These are phyloP conservation scores for Zonotrichia leucophrys DNA, from an alignment of 2,113 vertebrate species.

Conservation along the genomic window DNA sequence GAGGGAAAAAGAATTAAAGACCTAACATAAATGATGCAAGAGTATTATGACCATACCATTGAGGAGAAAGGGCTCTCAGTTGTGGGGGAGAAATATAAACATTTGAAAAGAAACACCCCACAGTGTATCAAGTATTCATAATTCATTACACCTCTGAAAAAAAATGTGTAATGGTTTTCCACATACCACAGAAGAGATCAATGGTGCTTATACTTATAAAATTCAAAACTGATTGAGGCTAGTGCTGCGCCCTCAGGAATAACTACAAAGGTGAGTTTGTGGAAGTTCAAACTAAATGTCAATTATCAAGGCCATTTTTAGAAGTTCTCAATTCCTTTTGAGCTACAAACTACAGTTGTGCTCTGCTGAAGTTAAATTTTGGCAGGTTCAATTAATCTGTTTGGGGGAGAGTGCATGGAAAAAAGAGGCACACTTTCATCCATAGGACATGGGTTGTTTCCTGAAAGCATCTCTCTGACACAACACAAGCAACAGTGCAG, in stretches of 20 bases:
- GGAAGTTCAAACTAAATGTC: background rate
- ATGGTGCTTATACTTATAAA: background rate
- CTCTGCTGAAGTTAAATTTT: background rate
- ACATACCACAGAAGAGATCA: background rate
- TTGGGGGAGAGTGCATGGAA: accelerated
- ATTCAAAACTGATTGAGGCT: background rate
- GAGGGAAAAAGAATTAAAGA: background rate
- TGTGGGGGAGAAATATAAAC: background rate
- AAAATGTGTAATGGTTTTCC: background rate
- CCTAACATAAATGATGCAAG: background rate
- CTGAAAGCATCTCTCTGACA: background rate
- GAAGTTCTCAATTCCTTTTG: background rate
- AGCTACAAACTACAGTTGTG: background rate
- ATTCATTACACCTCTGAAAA: background rate
- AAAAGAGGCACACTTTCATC: background rate
- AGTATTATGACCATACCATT: accelerated
- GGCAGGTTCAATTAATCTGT: background rate
- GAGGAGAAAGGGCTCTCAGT: background rate
- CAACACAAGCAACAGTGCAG: background rate
- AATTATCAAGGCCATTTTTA: background rate
- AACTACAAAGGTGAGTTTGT: background rate
- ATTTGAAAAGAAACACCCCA: background rate
- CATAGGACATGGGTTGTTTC: accelerated
- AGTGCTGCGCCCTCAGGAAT: background rate
- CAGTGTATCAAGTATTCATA: background rate